Base-by-base conservation (phyloP, 2,113 vertebrate species). In the Nyctibius bracteatus region DNA sequence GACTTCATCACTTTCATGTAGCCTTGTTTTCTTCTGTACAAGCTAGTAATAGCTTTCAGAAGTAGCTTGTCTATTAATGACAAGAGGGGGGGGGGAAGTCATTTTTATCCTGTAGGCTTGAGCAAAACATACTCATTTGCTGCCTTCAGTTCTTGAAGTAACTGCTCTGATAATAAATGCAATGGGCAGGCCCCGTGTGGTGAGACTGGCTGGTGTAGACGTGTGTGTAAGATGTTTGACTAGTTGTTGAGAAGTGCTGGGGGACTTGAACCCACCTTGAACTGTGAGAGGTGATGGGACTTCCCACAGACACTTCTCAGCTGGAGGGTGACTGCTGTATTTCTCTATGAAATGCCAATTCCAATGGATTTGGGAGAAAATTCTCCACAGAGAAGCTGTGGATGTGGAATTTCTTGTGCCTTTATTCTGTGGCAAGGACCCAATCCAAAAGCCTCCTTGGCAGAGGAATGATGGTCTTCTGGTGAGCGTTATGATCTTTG, bases 61-160 rank as follows among this genome's bases (percentile, higher is more conserved):
- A 68, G 9, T 25, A 30, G 35, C 28, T 65, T 68, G 21, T 68
- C 33, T 66, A 1, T 41, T 86, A 41, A 41, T 27, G 24, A 14
- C 22, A 27, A 11, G 67, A 8, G 6, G 2, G 28, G 4, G 22
- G 14, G 3, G 14, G 2, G 0, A 30, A 24, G 35, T 30, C 2
- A 14, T 46, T 51, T 72, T 57, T 70, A 30, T 92, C 67, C 37
- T 47, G 11, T 68, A 65, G 62, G 14, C n/a, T 12, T 77, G 37
- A 58, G 57, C 30, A 58, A 49, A 95, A 30, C 8, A 2, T 28
- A 12, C 17, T 67, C 9, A 15, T 71, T 61, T 52, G 37, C 41
- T 47, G 25, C 49, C 17, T 47, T 80, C 39, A 47, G 19, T 61
- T 85, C 66, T 65, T 57, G 49, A 65, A 25, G n/a, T 41, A 61